Percentiles rank a stretch among this genome's conserved stretches.
phyloP scores from a whole-genome alignment of 2,888 invertebrate species.

The Gandaritis pyraliata region DNA sequence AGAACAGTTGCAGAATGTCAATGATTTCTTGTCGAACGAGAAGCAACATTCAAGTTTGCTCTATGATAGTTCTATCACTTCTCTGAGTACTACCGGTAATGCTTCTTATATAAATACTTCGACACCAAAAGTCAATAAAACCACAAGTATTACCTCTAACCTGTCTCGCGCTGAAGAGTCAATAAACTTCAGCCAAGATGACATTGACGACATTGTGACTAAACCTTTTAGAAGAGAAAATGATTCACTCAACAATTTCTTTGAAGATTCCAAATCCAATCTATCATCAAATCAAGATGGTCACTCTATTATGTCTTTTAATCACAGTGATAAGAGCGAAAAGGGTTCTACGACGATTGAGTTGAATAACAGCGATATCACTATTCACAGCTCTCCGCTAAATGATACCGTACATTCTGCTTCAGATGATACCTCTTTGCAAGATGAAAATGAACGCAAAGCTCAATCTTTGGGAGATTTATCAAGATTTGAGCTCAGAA shows the following conservation, averaged over 20 bases:
- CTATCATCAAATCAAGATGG: constrained; percentile 77
- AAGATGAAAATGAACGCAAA: constrained; percentile 87
- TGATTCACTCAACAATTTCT: constrained; percentile 78
- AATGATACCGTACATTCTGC: constrained; percentile 76
- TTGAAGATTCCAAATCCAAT: constrained; percentile 77
- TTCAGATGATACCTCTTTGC: constrained; percentile 76
- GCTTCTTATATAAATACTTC: constrained; percentile 73
- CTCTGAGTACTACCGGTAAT: constrained; percentile 48
- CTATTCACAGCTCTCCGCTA: constrained; percentile 88
- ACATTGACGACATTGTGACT: constrained; percentile 82
- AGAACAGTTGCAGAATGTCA: constrained; percentile 71
- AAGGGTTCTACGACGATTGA: constrained; percentile 88
- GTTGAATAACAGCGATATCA: constrained; percentile 89
- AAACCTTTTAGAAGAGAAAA: constrained; percentile 78
- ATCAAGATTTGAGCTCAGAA: constrained; percentile 85
- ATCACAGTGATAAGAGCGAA: constrained; percentile 79
- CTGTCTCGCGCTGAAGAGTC: constrained; percentile 68
- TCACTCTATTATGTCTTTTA: constrained; percentile 73
- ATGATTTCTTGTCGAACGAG: constrained; percentile 74
- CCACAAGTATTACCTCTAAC: constrained; percentile 52
- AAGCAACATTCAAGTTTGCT: constrained; percentile 73
- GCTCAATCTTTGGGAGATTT: constrained; percentile 92
- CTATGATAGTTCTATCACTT: constrained; percentile 51
- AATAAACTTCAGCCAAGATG: constrained; percentile 78
- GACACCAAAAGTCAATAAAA: constrained; percentile 77